phyloP scores from a whole-genome alignment of 1,140 invertebrate genomes.

The Condylostylus longicornis region DNA sequence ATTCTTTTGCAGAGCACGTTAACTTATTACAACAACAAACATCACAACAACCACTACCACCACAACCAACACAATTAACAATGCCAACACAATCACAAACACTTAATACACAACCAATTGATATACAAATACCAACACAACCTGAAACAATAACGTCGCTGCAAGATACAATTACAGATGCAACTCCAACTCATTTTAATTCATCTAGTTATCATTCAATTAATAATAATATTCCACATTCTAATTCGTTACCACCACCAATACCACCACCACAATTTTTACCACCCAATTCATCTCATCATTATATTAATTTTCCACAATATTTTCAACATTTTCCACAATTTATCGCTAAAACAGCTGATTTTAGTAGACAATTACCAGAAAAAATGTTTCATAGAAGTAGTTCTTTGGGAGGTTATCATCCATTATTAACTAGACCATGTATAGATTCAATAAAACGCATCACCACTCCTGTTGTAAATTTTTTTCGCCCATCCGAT shows the following conservation, averaged over 20 bases:
- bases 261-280: slow-evolving; percentile 6
- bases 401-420: not conserved
- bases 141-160: too few species aligned
- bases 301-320: slow-evolving; percentile 3
- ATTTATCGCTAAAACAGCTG: slow-evolving; percentile 9
- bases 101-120: too few species aligned
- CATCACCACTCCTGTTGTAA: slow-evolving; percentile 26
- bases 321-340: slow-evolving; percentile 10
- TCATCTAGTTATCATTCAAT: too few species aligned
- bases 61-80: slow-evolving; percentile 18
- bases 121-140: too few species aligned
- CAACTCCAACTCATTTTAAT: too few species aligned
- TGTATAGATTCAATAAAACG: slow-evolving; percentile 28
- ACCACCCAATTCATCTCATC: slow-evolving; percentile 13
- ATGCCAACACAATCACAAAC: too few species aligned
- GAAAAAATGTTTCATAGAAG: slow-evolving; percentile 9
- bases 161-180: too few species aligned
- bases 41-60: slow-evolving; percentile 8
- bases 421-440: slow-evolving; percentile 6
- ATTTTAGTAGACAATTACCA: slow-evolving; percentile 10
- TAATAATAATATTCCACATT: too few species aligned
- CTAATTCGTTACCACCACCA: slow-evolving; percentile 1
- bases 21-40: slow-evolving; percentile 6
- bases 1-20: too few species aligned
- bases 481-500: slow-evolving; percentile 25